Base-by-base conservation (phyloP, 2,113 vertebrate genomes). In the Oophaga pumilio region DNA sequence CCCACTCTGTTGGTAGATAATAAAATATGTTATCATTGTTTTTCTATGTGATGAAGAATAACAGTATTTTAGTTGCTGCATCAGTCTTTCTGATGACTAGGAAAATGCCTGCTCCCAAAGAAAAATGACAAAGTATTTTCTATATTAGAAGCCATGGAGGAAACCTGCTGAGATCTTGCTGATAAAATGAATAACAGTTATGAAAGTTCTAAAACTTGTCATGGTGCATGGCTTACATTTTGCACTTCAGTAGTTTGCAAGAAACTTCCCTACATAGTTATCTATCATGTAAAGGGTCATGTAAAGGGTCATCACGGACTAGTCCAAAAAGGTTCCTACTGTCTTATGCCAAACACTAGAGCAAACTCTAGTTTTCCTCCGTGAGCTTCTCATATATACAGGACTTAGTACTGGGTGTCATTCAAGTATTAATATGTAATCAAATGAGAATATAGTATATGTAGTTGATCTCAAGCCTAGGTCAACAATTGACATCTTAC, bases 31-130 rank as follows among this genome's bases (percentile, higher is more conserved):
- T 74, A 20, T 49, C 33, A 49, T 10, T 49, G 71, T 49, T 74
- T 74, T 20, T 73, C 33, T 20, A 22, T 33, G 26, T 12, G 69
- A 43, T 49, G 71, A 74, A 20, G 17, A 49, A 74, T 74, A 74
- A 33, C 33, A 15, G 33, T 49, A 33, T 74, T 22, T 74, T 0
- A 20, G 17, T 49, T 15, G 33, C 33, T 43, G 12, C 71, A 22
- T 74, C 71, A 10, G 71, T 74, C 71, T 74, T 74, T 74, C 43
- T 20, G 71, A 74, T 74, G 71, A 74, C 28, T 20, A 74, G 71
- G 71, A 74, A 43, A 18, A 43, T 43, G 69, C 6, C 28, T 17
- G 26, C 28, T 15, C 26, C n/a, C 26, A 14, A 43, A 17, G 69
- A 43, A 73, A 43, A 73, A 43, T 43, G 24, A 73, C 69, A 33